These are phyloP conservation scores for Hemiprocne comata DNA, from an alignment of 2,113 vertebrate species.

Conservation along the genomic window DNA sequence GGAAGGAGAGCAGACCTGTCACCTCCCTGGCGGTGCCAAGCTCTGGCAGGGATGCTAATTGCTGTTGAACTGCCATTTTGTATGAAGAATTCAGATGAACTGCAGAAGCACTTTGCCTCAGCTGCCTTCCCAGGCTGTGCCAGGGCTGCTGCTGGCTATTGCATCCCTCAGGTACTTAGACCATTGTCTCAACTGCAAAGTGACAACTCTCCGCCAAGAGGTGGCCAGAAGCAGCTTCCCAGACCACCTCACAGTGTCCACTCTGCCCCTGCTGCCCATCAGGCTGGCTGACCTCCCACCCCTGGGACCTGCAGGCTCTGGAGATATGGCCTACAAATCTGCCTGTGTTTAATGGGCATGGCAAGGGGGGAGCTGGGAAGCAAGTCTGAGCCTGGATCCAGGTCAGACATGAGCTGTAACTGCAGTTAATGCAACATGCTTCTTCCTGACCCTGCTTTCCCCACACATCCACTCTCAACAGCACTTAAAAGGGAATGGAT, in stretches of 20 bases:
- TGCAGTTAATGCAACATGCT: not conserved
- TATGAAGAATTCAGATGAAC: not conserved
- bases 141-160: not conserved
- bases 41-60: not conserved
- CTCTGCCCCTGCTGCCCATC: not conserved
- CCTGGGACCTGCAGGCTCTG: not conserved
- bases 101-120: rapidly evolving
- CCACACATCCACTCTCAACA: not conserved
- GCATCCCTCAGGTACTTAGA: not conserved
- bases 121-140: not conserved
- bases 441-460: not conserved
- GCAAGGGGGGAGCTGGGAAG: rapidly evolving
- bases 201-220: not conserved
- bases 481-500: not conserved
- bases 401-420: not conserved
- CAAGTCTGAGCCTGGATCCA: not conserved
- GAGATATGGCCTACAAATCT: not conserved
- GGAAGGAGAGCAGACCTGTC: not conserved
- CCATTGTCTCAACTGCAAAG: not conserved
- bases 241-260: not conserved
- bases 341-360: not conserved
- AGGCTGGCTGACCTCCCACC: not conserved
- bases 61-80: not conserved
- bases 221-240: not conserved
- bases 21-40: not conserved